Base-by-base conservation (phyloP, 2,888 invertebrate genomes). In the Hofmannophila pseudospretella region DNA sequence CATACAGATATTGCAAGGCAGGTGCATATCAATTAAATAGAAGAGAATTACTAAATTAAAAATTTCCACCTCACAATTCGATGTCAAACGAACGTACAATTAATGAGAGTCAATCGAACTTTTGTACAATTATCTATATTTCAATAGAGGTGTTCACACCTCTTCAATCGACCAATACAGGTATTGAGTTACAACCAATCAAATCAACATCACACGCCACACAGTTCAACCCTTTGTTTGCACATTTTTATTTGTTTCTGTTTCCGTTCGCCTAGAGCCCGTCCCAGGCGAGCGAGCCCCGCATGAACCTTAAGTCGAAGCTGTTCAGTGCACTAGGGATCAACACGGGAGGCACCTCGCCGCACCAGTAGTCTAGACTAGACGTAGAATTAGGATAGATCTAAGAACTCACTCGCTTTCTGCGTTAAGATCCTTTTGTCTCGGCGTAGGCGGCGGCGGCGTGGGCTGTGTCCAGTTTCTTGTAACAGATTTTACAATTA, bases 251-350 rank as follows among this genome's bases (percentile, higher is more conserved):
- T 70, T 68, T 72, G 69, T 72, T 78, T 81, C 72, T 75, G 58
- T 73, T 78, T 75, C n/a, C n/a, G 75, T 76, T 76, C 81, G 76
- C 61, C 84, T 88, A 88, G 90, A 90, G 86, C 87, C 88, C 88
- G 85, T 90, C 88, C 87, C 90, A 75, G 88, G 89, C 84, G 89
- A 91, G 82, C 88, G 91, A 89, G 90, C 90, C 90, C 71, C 90
- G 90, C 84, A 90, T 91, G 88, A 92, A 93, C 88, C 89, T 94
- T 75, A 94, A 93, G 90, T 93, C 91, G 84, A 94, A 94, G 91
- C 89, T 94, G 78, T 94, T 94, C 89, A 92, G 92, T 89, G 94
- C 92, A 72, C 89, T 94, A 85, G 94, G 94, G 70, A 91, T 94
- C 86, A 91, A 93, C 88, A 92, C 92, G 58, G 89, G 82, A 66